A percentile compares a stretch with the other conserved stretches of the same genome.
Evolutionary conservation across 1,140 invertebrate species (phyloP).

Genomic region (Oryzaephilus surinamensis): DNA sequence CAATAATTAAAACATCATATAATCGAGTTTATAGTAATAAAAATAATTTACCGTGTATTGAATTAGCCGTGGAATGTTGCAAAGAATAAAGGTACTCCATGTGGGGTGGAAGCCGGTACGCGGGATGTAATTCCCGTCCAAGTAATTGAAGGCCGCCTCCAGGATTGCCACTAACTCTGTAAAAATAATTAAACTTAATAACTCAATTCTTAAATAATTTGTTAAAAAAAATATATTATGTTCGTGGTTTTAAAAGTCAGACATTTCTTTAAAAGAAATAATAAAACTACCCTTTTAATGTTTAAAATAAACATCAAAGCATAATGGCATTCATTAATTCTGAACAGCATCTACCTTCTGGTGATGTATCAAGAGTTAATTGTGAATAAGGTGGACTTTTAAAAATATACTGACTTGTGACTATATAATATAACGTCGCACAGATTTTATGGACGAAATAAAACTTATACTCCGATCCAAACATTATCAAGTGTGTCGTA

Average conservation of each 20-base stretch:
- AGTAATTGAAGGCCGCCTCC: conserved; percentile 32
- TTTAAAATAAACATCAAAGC: too few relatives aligned
- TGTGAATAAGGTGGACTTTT: conserved; percentile 9
- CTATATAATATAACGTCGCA: conserved; percentile 9
- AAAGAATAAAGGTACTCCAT: conserved; percentile 60
- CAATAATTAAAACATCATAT: too few relatives aligned
- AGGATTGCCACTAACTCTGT: conserved; percentile 32
- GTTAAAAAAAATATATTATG: too few relatives aligned
- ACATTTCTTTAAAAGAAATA: too few relatives aligned
- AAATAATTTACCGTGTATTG: conserved; percentile 41
- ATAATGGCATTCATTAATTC: too few relatives aligned
- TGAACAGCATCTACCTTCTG: neutral
- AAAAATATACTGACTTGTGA: conserved; percentile 14
- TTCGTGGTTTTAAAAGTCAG: too few relatives aligned
- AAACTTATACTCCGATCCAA: conserved; percentile 15
- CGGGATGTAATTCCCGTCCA: conserved; percentile 44
- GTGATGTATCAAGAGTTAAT: conserved; percentile 4
- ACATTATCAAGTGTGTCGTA: conserved; percentile 17
- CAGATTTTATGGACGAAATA: conserved; percentile 16
- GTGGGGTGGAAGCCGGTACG: conserved; percentile 55
- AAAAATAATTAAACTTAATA: too few relatives aligned
- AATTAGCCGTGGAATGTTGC: conserved; percentile 43
- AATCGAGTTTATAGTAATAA: too few relatives aligned
- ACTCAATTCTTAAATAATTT: too few relatives aligned
- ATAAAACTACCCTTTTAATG: too few relatives aligned